phyloP scores from a whole-genome alignment of 2,888 invertebrate species.

The Anaspis maculata region DNA sequence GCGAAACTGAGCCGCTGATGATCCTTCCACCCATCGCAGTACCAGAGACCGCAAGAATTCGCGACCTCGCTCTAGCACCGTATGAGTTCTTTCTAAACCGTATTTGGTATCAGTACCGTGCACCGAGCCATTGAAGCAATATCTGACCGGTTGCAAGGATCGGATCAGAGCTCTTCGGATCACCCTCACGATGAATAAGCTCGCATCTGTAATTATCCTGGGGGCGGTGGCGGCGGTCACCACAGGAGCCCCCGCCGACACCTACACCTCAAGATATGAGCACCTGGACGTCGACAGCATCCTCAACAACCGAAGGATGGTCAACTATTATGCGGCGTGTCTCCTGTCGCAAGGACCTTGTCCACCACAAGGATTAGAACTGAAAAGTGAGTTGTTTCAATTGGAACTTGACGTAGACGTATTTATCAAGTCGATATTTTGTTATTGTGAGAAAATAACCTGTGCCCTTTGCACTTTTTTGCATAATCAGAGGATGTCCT shows the following conservation, averaged over 20 bases:
- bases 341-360: slow-evolving; percentile 59
- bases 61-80: slow-evolving; percentile 7
- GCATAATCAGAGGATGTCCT: too few species aligned
- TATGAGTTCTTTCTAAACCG: slow-evolving; percentile 10
- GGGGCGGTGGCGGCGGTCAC: too few species aligned
- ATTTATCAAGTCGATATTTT: too few species aligned
- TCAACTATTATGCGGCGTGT: slow-evolving; percentile 64
- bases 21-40: slow-evolving; percentile 8
- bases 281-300: slow-evolving; percentile 62
- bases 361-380: slow-evolving; percentile 61
- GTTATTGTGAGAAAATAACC: neutral
- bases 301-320: slow-evolving; percentile 58
- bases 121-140: slow-evolving; percentile 8
- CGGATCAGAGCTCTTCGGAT: too few species aligned
- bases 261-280: slow-evolving; percentile 53
- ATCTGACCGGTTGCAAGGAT: slow-evolving; percentile 2
- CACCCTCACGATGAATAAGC: neutral
- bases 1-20: too few species aligned
- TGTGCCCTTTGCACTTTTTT: neutral
- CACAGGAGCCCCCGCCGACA: too few species aligned
- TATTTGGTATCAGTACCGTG: slow-evolving; percentile 9
- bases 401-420: neutral
- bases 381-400: slow-evolving; percentile 62
- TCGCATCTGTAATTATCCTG: too few species aligned
- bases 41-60: slow-evolving; percentile 3